These are phyloP conservation scores for Anthoscopus minutus DNA, from an alignment of 2,113 vertebrate genomes.

Conservation along the genomic window DNA sequence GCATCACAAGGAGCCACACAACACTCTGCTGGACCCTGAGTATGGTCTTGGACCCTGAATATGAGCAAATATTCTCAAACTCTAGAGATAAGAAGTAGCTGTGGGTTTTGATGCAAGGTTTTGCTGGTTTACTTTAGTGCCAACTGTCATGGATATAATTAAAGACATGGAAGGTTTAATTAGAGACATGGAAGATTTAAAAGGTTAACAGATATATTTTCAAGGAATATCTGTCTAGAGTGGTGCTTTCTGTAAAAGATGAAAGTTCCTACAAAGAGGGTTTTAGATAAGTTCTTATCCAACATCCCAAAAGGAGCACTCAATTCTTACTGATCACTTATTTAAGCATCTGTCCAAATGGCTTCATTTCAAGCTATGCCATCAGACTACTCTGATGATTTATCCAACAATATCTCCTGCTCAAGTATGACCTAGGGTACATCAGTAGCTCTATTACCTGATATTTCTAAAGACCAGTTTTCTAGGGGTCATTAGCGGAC, in stretches of 20 bases:
- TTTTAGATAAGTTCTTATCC: not conserved
- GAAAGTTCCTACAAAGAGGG: not conserved
- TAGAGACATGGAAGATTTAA: not conserved
- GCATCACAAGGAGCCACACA: not conserved
- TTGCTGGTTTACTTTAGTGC: not conserved
- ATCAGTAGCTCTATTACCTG: not conserved
- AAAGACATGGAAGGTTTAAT: not conserved
- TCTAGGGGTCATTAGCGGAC: not conserved
- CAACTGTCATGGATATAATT: not conserved
- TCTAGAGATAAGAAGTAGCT: not conserved
- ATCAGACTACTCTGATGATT: not conserved
- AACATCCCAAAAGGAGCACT: not conserved
- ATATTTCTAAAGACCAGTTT: not conserved
- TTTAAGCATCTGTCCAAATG: not conserved
- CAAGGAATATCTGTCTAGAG: not conserved
- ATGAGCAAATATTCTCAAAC: not conserved
- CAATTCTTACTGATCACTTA: not conserved
- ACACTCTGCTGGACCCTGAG: not conserved
- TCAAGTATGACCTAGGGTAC: not conserved
- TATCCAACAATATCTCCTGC: not conserved
- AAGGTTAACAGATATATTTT: not conserved
- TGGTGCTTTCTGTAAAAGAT: not conserved
- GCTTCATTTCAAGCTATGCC: not conserved
- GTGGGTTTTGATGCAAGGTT: not conserved
- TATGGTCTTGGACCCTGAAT: not conserved